Evolutionary conservation across 2,888 invertebrate species (phyloP), one percentile per base, ranked within the genome.

Genomic region (Nysson spinosus): DNA sequence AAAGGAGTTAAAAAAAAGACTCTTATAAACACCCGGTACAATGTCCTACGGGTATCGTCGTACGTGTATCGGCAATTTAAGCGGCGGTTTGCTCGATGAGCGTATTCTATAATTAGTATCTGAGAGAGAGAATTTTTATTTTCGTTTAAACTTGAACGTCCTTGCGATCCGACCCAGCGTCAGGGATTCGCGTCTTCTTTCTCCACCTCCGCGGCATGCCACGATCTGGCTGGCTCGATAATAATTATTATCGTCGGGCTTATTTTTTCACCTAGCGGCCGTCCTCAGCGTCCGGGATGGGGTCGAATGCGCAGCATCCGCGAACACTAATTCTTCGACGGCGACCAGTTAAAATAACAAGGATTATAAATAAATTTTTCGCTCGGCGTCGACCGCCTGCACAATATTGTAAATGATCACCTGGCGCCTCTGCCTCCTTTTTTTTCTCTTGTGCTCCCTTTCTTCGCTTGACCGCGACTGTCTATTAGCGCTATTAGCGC

Each of bases 141-240:
- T 85, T 85, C 80, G 82, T 80, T 85, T 83, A 84, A 85, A 85
- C 85, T 85, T 84, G 85, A 85, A 82, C 84, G 85, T 85, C 85
- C 85, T 85, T 85, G 85, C 78, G 52, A 30, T 34, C 37, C 40
- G 58, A 46, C 42, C 39, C 50, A 50, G 26, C 62, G 68, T 58
- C 65, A 34, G 28, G 60, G 39, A 58, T 56, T 64, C 63, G 66
- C 32, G 26, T 66, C 44, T 39, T 54, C 42, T 14, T 14, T 16
- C 51, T 12, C 55, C 32, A 16, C 19, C 69, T 39, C 39, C 57
- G 44, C 34, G 47, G 19, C 26, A 50, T 37, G 19, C 34, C 64
- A 40, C 68, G 69, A 62, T 49, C 57, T 32, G 44, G 30, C 43
- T 54, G 51, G 63, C 44, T 63, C 60, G 71, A 78, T 71, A 75